These are phyloP conservation scores for Alauda arvensis DNA, from an alignment of 2,797 vertebrate genomes.

Conservation along the genomic window DNA sequence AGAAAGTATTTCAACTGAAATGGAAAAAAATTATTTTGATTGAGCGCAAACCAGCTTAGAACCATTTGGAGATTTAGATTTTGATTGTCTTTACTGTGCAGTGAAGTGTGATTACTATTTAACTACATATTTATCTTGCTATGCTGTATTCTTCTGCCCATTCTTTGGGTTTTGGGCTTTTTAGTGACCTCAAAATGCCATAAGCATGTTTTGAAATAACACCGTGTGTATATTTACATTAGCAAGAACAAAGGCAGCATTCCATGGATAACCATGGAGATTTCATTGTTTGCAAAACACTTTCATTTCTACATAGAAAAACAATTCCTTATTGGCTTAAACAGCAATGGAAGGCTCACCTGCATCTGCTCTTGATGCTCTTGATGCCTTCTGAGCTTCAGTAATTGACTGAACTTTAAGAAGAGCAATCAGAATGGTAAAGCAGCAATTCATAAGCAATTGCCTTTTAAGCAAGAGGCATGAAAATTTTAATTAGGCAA, in stretches of 20 bases:
- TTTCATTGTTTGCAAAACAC: not conserved
- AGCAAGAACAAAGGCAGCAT: not conserved
- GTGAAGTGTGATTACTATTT: not conserved
- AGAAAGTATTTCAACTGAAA: not conserved
- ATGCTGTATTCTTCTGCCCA: not conserved
- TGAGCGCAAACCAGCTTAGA: not conserved
- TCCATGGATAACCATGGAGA: not conserved
- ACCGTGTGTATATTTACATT: not conserved
- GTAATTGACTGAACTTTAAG: slow-evolving; percentile 11
- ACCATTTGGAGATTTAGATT: not conserved
- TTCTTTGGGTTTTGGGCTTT: not conserved
- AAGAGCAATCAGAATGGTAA: not conserved
- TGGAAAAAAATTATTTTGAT: not conserved
- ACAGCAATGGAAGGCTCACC: not conserved
- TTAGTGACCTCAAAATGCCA: not conserved
- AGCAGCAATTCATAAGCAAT: not conserved
- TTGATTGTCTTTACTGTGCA: not conserved
- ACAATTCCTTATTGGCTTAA: not conserved
- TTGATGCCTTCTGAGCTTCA: not conserved
- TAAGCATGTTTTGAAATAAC: not conserved
- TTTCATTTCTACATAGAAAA: not conserved
- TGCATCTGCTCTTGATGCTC: not conserved
- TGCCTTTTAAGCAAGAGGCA: slow-evolving; percentile 27
- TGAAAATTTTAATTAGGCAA: slow-evolving; percentile 26
- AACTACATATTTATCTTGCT: not conserved